Percentiles rank a stretch among this genome's conserved stretches.
Conservation (phyloP, 92 coral and sea anemone genomes). For the Epizoanthus ramosus region DNA sequence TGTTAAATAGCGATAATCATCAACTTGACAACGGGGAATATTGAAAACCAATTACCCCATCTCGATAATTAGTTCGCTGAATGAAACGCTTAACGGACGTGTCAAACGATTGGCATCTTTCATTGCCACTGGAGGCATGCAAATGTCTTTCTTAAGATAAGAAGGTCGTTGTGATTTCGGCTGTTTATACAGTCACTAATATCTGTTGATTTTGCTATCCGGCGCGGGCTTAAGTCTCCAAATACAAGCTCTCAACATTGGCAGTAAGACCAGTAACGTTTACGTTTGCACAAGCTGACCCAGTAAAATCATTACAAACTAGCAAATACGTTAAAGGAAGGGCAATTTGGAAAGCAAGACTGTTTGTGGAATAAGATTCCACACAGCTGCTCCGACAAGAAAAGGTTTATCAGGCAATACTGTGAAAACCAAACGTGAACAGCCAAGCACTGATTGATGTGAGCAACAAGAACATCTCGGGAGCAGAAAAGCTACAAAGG, state of each 20-base stretch:
- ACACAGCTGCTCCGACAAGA: constrained; percentile 16
- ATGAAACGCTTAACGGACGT: not conserved
- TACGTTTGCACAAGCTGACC: too few relatives aligned
- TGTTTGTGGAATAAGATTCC: constrained; percentile 24
- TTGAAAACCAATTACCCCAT: constrained; percentile 38
- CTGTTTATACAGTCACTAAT: constrained; percentile 33
- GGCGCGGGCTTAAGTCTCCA: too few relatives aligned
- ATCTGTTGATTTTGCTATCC: not conserved
- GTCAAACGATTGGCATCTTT: constrained; percentile 17
- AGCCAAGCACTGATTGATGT: not conserved
- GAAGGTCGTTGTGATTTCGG: not conserved
- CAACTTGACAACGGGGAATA: constrained; percentile 37
- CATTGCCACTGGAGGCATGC: not conserved
- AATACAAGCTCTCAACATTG: too few relatives aligned
- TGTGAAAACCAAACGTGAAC: not conserved
- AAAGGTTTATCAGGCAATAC: not conserved
- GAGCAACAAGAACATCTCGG: not conserved
- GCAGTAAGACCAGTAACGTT: too few relatives aligned
- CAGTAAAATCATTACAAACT: too few relatives aligned
- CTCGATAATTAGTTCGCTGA: constrained; percentile 10
- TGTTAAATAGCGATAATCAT: constrained; percentile 40
- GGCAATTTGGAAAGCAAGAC: too few relatives aligned
- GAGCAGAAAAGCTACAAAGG: not conserved
- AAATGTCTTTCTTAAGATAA: constrained; percentile 9
- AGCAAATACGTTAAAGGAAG: too few relatives aligned